These are phyloP conservation scores for Lepidocolaptes lacrymiger DNA, from an alignment of 2,797 vertebrate genomes.

Conservation along the genomic window DNA sequence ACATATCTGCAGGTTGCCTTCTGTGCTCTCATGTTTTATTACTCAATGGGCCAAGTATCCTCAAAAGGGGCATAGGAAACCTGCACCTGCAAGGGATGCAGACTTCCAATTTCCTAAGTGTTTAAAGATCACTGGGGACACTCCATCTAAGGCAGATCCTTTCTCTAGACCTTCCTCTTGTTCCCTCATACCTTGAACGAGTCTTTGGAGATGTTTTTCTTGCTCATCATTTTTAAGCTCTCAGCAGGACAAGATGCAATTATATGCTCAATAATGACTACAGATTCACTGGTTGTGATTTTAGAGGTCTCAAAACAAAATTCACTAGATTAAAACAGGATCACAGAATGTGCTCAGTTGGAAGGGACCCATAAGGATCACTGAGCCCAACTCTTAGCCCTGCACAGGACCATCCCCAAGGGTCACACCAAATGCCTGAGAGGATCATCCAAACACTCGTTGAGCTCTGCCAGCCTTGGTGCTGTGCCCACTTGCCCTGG, in stretches of 20 bases:
- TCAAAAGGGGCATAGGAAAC: not conserved
- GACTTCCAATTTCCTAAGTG: not conserved
- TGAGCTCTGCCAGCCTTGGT: not conserved
- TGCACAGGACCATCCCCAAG: not conserved
- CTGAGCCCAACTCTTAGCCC: not conserved
- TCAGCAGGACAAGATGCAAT: not conserved
- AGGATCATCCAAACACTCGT: not conserved
- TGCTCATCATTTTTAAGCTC: not conserved
- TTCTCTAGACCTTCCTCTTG: not conserved
- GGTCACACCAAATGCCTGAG: too few relatives aligned
- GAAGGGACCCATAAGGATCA: not conserved
- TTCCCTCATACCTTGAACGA: not conserved
- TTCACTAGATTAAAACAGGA: not conserved
- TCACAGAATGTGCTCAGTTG: not conserved
- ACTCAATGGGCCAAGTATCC: not conserved
- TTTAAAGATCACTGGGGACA: not conserved
- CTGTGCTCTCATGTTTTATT: not conserved
- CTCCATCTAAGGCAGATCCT: not conserved
- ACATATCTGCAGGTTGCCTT: not conserved
- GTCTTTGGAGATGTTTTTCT: not conserved
- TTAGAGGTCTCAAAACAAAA: constrained; percentile 3
- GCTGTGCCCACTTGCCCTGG: not conserved
- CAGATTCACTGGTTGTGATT: not conserved
- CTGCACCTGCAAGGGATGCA: not conserved
- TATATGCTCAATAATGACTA: not conserved